Percentiles rank a stretch among this genome's conserved stretches.
Conservation (phyloP, 2,888 invertebrate species). For the Phasia obesa region DNA sequence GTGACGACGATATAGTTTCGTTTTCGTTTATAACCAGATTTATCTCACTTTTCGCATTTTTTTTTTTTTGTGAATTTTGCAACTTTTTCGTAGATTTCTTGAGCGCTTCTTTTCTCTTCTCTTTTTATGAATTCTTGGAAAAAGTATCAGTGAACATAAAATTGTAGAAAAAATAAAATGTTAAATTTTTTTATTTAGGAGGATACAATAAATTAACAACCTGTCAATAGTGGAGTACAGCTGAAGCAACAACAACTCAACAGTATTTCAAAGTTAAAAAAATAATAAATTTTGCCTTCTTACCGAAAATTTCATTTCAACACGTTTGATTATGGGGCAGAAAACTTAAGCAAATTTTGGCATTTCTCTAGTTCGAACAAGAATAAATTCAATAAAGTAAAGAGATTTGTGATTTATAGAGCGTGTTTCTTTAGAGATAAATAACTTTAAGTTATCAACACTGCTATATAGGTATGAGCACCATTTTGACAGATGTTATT, state of each 20-base stretch:
- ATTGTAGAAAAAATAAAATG: constrained; percentile 28
- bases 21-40: constrained; percentile 68
- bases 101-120: background rate
- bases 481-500: no score
- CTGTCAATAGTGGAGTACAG: background rate
- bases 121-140: constrained; percentile 18
- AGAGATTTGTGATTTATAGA: no score
- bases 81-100: constrained; percentile 17
- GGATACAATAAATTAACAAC: constrained; percentile 44
- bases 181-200: constrained; percentile 32
- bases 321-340: no score
- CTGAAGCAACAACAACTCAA: background rate
- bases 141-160: background rate
- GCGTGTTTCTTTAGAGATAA: no score
- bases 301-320: no score
- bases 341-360: no score
- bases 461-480: no score
- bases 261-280: no score
- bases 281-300: no score
- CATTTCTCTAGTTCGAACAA: no score
- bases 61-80: constrained; percentile 11
- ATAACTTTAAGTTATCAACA: no score
- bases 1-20: constrained; percentile 57
- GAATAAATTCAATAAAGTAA: no score
- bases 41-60: constrained; percentile 16